These are phyloP conservation scores for Rhodeus uyekii DNA, from an alignment of 2,797 vertebrate species.

Conservation along the genomic window DNA sequence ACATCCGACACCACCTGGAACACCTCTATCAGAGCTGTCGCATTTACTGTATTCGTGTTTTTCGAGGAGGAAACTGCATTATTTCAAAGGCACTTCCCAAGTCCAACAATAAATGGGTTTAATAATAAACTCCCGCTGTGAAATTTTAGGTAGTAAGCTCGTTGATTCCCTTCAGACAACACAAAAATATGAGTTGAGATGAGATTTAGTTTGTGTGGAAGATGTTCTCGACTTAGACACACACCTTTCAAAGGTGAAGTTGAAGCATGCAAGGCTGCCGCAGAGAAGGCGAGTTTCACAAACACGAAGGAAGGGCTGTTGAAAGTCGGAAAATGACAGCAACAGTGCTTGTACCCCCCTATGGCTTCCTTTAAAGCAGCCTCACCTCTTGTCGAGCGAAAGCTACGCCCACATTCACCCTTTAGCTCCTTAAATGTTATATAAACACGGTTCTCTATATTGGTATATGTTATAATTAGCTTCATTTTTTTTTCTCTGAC, in stretches of 20 bases:
- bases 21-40: not conserved
- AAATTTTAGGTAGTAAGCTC: conserved; percentile 60
- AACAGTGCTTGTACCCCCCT: conserved; percentile 13
- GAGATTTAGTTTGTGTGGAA: conserved; percentile 8
- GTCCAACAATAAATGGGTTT: conserved; percentile 66
- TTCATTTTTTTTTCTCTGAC: conserved; percentile 73
- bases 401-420: conserved; percentile 51
- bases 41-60: conserved; percentile 27
- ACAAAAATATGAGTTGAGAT: conserved; percentile 31
- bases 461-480: conserved; percentile 81
- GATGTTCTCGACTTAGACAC: too few species aligned
- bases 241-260: conserved; percentile 16
- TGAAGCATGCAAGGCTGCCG: conserved; percentile 42
- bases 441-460: conserved; percentile 76
- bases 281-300: conserved; percentile 7
- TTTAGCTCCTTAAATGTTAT: conserved; percentile 63
- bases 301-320: conserved; percentile 14
- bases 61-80: conserved; percentile 57
- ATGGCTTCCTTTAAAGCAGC: conserved; percentile 25
- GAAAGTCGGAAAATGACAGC: not conserved
- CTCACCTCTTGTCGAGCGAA: conserved; percentile 51
- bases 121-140: conserved; percentile 56
- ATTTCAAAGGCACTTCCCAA: conserved; percentile 78
- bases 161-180: conserved; percentile 50
- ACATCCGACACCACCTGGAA: conserved; percentile 10